Conservation (phyloP, 2,113 vertebrate genomes). For the Cnemophilus loriae region DNA sequence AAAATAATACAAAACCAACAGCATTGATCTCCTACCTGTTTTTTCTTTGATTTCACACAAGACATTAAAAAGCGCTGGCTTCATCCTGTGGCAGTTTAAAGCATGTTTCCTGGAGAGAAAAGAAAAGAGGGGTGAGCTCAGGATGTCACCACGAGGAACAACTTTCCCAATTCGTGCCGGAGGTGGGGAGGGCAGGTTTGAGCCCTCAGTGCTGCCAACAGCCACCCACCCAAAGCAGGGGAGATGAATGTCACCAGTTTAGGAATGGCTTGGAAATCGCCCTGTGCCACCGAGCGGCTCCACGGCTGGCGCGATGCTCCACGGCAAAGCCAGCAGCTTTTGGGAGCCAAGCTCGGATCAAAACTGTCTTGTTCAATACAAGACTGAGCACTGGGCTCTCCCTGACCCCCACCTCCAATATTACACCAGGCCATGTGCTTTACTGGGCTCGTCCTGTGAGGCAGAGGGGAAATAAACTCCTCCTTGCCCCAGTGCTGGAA, state of each 20-base stretch:
- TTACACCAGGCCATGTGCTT: conserved; percentile 53
- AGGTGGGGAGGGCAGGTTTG: accelerated
- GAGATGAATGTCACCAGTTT: conserved; percentile 25
- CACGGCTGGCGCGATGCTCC: background rate
- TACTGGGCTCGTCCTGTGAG: conserved; percentile 37
- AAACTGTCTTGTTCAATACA: background rate
- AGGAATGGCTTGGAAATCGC: background rate
- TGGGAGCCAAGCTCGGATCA: background rate
- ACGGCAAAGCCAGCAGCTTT: background rate
- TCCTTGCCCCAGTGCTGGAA: conserved; percentile 45
- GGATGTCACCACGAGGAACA: background rate
- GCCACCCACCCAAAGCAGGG: background rate
- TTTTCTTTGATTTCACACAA: conserved; percentile 99
- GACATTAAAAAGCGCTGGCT: conserved; percentile 97
- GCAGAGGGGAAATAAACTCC: background rate
- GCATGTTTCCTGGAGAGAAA: conserved; percentile 92
- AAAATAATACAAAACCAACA: background rate
- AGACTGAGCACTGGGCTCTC: background rate
- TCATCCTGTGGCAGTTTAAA: conserved; percentile 99
- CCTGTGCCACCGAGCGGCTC: conserved; percentile 44
- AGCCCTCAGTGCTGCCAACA: background rate
- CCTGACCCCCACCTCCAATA: background rate
- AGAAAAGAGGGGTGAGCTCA: conserved; percentile 37
- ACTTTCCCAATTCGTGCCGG: background rate
- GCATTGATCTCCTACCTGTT: conserved; percentile 83